A percentile compares a stretch with the other conserved stretches of the same genome.
These are phyloP conservation scores for Danio jaintianensis DNA, from an alignment of 2,797 vertebrate species.

Conservation along the genomic window DNA sequence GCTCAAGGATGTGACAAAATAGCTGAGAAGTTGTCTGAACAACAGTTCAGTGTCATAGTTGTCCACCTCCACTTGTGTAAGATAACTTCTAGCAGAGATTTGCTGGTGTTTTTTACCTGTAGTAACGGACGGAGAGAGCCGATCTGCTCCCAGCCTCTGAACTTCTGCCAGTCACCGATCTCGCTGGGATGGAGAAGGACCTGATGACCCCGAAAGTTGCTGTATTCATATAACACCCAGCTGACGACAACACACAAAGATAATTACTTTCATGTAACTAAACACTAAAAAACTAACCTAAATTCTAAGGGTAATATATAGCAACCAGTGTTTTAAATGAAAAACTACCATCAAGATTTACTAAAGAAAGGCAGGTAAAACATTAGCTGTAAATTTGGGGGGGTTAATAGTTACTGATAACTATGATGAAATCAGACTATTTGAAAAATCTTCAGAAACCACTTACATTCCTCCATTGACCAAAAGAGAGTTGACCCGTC, in stretches of 20 bases:
- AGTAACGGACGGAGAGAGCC: conserved; percentile 90
- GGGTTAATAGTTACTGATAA: too few species aligned
- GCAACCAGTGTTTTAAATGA: too few species aligned
- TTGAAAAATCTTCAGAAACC: not conserved
- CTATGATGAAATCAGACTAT: too few species aligned
- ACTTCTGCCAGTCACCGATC: conserved; percentile 81
- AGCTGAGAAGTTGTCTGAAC: not conserved
- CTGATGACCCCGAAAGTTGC: conserved; percentile 89
- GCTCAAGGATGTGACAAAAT: not conserved
- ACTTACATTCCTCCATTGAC: conserved; percentile 94
- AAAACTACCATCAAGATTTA: too few species aligned
- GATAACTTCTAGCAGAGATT: not conserved
- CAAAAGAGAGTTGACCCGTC: conserved; percentile 84
- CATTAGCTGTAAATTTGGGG: too few species aligned
- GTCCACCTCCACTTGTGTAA: not conserved
- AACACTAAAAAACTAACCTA: too few species aligned
- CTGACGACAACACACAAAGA: conserved; percentile 67
- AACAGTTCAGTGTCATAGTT: not conserved
- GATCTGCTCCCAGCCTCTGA: conserved; percentile 81
- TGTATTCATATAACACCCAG: conserved; percentile 91
- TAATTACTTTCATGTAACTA: not conserved
- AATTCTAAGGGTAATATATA: too few species aligned
- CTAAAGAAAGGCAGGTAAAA: too few species aligned
- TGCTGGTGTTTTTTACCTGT: conserved; percentile 79
- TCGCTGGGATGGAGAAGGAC: conserved; percentile 83